Evolutionary conservation across 2,888 invertebrate genomes (phyloP).

Genomic region (Uropetala carovei): DNA sequence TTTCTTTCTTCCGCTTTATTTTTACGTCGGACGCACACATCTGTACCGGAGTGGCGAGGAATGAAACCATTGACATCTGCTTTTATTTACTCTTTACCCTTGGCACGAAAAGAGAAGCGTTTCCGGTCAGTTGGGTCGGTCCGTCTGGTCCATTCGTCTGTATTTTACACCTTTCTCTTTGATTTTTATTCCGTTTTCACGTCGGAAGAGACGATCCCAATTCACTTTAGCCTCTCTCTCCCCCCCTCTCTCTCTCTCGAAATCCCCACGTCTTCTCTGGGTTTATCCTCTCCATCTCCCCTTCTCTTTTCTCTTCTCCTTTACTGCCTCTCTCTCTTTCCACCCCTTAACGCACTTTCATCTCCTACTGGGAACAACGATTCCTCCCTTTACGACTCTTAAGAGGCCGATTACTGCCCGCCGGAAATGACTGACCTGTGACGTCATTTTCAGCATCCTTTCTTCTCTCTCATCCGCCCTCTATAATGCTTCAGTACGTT

Average conservation of each 20-base stretch:
- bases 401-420: constrained; percentile 52
- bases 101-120: neutral
- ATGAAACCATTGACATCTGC: constrained; percentile 46
- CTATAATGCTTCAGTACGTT: neutral
- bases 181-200: constrained; percentile 56
- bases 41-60: constrained; percentile 41
- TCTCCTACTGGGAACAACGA: constrained; percentile 9
- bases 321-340: neutral
- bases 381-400: constrained; percentile 62
- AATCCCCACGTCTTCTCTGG: too few species aligned
- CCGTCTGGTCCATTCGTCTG: constrained; percentile 19
- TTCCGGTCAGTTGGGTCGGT: constrained; percentile 53
- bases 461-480: neutral
- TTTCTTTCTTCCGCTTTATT: neutral
- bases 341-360: neutral
- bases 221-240: constrained; percentile 50
- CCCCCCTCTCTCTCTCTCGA: neutral
- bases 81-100: constrained; percentile 49
- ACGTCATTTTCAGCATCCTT: constrained; percentile 42
- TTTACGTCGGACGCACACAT: constrained; percentile 22
- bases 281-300: neutral
- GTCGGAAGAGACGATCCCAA: constrained; percentile 35
- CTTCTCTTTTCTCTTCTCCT: neutral
- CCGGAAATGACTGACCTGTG: constrained; percentile 64
- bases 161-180: constrained; percentile 54